Conservation (phyloP, 2,797 vertebrate species). For the Myotis findleyi region DNA sequence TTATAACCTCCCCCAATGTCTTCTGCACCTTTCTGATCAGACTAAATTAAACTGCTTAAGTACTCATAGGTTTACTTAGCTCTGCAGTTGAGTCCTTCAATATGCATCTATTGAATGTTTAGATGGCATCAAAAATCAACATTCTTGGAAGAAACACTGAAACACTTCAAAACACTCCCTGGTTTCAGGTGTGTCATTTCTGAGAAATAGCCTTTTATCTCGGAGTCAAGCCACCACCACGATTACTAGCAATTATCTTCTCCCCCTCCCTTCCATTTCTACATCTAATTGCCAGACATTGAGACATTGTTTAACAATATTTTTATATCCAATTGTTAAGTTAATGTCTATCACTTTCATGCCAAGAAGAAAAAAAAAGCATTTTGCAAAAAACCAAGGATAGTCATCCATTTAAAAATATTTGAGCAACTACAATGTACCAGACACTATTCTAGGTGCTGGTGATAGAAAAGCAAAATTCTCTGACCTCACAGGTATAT, state of each 20-base stretch:
- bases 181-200: neutral
- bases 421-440: neutral
- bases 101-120: neutral
- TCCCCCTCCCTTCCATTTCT: neutral
- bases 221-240: neutral
- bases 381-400: neutral
- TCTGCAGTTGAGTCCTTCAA: conserved; percentile 38
- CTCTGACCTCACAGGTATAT: neutral
- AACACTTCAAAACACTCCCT: neutral
- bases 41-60: conserved; percentile 48
- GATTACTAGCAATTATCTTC: neutral
- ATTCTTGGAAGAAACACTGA: conserved; percentile 46
- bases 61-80: neutral
- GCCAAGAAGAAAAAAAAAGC: neutral
- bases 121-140: conserved; percentile 31
- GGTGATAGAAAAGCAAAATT: neutral
- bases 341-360: neutral
- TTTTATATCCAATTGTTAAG: conserved; percentile 10
- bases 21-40: conserved; percentile 53
- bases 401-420: neutral
- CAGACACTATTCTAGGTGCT: neutral
- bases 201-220: neutral
- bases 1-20: neutral
- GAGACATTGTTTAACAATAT: neutral
- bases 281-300: neutral